Conservation (phyloP, 2,113 vertebrate genomes). For the Cyanocitta stelleri region DNA sequence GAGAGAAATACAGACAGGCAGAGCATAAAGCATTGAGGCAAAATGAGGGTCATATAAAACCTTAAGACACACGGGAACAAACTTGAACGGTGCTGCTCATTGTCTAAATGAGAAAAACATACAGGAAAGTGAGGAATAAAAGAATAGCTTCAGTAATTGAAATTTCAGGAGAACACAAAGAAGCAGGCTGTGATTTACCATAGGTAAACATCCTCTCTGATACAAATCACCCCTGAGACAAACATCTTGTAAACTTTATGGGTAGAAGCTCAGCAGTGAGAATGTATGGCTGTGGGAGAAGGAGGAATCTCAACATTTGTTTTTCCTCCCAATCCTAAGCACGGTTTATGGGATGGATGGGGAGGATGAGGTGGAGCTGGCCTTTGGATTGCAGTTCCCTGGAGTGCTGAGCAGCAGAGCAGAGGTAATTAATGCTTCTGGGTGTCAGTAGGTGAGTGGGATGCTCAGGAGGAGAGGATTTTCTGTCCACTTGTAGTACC, state of each 20-base stretch:
- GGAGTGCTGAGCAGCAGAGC: background rate
- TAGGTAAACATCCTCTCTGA: background rate
- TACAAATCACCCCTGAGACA: constrained; percentile 42
- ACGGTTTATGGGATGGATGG: background rate
- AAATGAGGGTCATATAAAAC: constrained; percentile 1
- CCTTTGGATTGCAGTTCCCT: background rate
- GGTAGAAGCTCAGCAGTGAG: background rate
- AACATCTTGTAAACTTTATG: constrained; percentile 7
- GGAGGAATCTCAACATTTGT: background rate
- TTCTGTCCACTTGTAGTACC: background rate
- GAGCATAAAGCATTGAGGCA: background rate
- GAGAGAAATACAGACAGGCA: background rate
- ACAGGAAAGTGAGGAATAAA: background rate
- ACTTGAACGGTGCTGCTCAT: background rate
- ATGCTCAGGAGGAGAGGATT: background rate
- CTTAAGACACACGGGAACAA: background rate
- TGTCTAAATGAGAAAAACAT: constrained; percentile 36
- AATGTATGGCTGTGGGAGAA: background rate
- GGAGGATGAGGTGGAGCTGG: background rate
- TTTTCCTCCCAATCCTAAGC: background rate
- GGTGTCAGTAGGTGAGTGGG: background rate
- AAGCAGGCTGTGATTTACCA: constrained; percentile 19
- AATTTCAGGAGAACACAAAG: constrained; percentile 43
- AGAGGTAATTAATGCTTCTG: background rate
- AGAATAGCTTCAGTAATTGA: constrained; percentile 35